A percentile compares a stretch with the other conserved stretches of the same genome.
These are phyloP conservation scores for Leptobrachium leishanense DNA, from an alignment of 2,113 vertebrate species.

Conservation along the genomic window DNA sequence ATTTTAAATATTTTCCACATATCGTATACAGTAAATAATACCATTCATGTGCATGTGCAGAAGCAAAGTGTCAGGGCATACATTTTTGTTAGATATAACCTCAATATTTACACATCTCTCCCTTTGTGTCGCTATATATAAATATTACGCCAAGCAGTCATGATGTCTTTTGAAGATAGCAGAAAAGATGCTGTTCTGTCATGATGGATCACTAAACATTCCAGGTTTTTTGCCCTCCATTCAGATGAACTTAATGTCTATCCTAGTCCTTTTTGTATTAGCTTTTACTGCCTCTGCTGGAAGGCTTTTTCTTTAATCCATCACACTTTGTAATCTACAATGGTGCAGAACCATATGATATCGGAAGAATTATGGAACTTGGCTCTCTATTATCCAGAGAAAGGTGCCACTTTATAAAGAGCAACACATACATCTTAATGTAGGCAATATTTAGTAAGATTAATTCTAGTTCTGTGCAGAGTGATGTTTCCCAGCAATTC, in stretches of 20 bases:
- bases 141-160: no score
- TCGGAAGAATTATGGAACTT: conserved; percentile 1
- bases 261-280: neutral
- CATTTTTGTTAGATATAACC: no score
- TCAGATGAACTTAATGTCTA: no score
- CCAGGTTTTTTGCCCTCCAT: neutral
- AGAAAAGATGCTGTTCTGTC: neutral
- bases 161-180: no score
- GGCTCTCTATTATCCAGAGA: conserved; percentile 4
- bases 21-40: no score
- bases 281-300: neutral
- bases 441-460: conserved; percentile 34
- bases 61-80: no score
- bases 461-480: conserved; percentile 7
- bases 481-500: neutral
- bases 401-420: conserved; percentile 34
- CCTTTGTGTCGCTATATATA: no score
- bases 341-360: neutral
- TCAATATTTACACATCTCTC: no score
- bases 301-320: neutral
- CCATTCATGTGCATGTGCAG: no score
- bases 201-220: neutral
- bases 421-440: conserved; percentile 38
- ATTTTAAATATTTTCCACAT: no score
- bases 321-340: neutral